Evolutionary conservation across 2,888 invertebrate species (phyloP), one percentile per base, ranked within the genome.

Genomic region (Tipula lateralis): DNA sequence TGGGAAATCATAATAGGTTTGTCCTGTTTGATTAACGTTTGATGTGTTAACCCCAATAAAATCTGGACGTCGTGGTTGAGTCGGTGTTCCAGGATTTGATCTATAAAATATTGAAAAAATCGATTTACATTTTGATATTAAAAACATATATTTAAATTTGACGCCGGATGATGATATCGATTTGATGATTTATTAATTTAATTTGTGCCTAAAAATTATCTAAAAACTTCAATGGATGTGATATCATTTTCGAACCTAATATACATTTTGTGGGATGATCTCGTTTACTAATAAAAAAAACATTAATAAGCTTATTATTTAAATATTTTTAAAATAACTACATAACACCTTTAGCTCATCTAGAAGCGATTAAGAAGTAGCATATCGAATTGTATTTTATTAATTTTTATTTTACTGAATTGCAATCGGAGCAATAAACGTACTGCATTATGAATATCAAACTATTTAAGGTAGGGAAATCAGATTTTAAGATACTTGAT

Each of bases 71-170:
- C 96, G 93, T 87, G 96, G 95, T 92, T 96, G 96, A 88, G 96
- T 96, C 88, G 97, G 97, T 88, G 96, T 96, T 89, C 96, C 96
- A 88, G 96, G 97, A 92, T 96, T 96, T 87, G 96, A 96, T 94
- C 96, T 96, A 93, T 81, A 83, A 3, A 66, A 66, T 66, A 66
- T 66, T 24, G 24, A 9, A 66, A 66, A 24, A 19, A 66, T 24
- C 24, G 24, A 24, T 66, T 66, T 66, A 66, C 19, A 66, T 24
- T 66, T 44, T 44, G 5, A 66, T 66, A 24, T 66, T 24, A 24
- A 24, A 24, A 9, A 66, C 19, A 66, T 24, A 24, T 24, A 66
- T 66, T 66, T 24, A 24, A 66, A 24, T 44, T 24, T 66, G 1
- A 9, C 24, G 7, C 66, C 24, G 66, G 66, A 66, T 66, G 66